Conservation (phyloP, 1,140 invertebrate genomes). For the Probaryconus sp. region DNA sequence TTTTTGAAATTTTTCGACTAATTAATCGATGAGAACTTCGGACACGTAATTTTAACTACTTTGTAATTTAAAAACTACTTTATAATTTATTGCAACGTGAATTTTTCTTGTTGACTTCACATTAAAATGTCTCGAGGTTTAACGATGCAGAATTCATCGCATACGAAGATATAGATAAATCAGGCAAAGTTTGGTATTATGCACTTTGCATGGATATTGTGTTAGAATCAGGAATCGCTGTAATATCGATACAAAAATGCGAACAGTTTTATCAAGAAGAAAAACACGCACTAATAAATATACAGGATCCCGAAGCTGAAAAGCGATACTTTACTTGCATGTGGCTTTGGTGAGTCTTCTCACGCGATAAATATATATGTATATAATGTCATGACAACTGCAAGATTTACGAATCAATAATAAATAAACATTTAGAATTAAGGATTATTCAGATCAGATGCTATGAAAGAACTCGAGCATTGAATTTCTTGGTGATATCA, state of each 20-base stretch:
- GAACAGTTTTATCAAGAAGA: constrained; percentile 73
- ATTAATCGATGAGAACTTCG: too few species aligned
- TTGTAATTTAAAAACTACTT: too few species aligned
- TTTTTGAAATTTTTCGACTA: too few species aligned
- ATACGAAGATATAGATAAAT: constrained; percentile 74
- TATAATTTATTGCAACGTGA: too few species aligned
- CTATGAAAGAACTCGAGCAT: too few species aligned
- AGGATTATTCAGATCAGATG: too few species aligned
- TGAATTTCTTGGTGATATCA: background rate
- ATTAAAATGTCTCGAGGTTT: constrained; percentile 30
- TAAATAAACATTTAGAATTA: constrained; percentile 18
- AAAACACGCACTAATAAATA: constrained; percentile 67
- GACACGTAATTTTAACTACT: too few species aligned
- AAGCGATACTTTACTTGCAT: constrained; percentile 72
- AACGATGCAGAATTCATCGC: constrained; percentile 69
- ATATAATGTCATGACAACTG: constrained; percentile 19
- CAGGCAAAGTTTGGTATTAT: constrained; percentile 77
- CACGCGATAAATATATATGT: constrained; percentile 27
- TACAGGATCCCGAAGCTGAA: constrained; percentile 69
- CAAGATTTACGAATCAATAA: constrained; percentile 19
- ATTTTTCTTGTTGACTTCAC: too few species aligned
- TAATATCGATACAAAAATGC: constrained; percentile 69
- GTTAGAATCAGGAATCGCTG: constrained; percentile 76
- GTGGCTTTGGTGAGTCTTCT: constrained; percentile 72
- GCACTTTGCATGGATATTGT: constrained; percentile 76